phyloP scores from a whole-genome alignment of 2,797 vertebrate species.

The Saxicola maurus region DNA sequence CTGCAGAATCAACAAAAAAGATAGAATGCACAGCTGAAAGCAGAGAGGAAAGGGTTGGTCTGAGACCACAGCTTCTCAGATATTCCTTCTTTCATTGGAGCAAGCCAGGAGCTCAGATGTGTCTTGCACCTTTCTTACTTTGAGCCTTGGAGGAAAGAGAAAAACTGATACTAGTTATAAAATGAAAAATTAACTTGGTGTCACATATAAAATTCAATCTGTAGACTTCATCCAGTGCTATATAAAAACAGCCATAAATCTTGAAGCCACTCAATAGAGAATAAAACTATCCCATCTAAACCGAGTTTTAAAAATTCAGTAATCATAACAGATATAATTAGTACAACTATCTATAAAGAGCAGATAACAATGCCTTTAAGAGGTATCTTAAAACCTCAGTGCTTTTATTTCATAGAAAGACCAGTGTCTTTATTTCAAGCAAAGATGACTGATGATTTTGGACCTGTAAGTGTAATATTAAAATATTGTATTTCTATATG shows the following conservation, averaged over 20 bases:
- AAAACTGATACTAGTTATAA: background rate
- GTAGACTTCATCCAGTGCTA: background rate
- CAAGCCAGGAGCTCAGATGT: background rate
- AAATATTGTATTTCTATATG: background rate
- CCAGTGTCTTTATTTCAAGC: background rate
- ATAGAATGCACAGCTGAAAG: background rate
- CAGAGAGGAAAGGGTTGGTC: accelerated
- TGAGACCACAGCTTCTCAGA: background rate
- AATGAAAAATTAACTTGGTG: background rate
- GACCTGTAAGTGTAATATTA: background rate
- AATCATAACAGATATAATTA: background rate
- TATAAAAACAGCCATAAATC: background rate
- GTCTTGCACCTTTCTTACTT: background rate
- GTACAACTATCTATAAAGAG: background rate
- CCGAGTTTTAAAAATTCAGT: background rate
- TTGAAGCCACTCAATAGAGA: background rate
- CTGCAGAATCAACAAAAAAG: background rate
- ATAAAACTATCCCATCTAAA: background rate
- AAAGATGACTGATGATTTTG: background rate
- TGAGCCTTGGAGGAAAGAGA: background rate
- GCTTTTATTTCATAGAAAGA: background rate
- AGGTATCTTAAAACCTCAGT: background rate
- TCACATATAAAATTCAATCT: background rate
- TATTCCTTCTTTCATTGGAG: background rate
- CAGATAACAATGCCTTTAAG: background rate